phyloP scores from a whole-genome alignment of 2,797 vertebrate genomes.

The Urosaurus nigricauda region DNA sequence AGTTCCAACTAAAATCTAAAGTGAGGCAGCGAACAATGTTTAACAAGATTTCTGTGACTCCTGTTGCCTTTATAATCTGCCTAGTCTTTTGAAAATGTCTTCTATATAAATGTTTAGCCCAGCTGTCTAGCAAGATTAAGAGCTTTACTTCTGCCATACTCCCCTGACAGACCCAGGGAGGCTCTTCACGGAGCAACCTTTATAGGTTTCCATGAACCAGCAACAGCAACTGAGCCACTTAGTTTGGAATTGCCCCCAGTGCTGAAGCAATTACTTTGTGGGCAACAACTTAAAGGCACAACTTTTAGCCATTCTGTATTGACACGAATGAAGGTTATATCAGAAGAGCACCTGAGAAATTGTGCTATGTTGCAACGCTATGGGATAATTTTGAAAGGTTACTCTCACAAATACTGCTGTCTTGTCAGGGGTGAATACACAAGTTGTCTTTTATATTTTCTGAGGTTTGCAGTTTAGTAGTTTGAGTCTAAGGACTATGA shows the following conservation, averaged over 20 bases:
- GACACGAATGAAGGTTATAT: background rate
- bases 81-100: conserved; percentile 76
- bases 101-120: conserved; percentile 74
- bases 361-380: background rate
- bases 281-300: background rate
- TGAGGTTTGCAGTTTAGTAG: conserved; percentile 14
- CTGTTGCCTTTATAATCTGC: conserved; percentile 75
- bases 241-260: background rate
- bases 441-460: conserved; percentile 35
- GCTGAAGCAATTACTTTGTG: conserved; percentile 32
- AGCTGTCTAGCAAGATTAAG: conserved; percentile 76
- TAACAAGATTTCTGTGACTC: conserved; percentile 78
- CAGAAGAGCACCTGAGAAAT: background rate
- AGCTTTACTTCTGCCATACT: conserved; percentile 71
- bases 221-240: conserved; percentile 27
- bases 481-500: no score
- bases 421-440: background rate
- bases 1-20: conserved; percentile 76
- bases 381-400: conserved; percentile 2
- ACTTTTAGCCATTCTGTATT: background rate
- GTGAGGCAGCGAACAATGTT: conserved; percentile 73
- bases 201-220: conserved; percentile 59
- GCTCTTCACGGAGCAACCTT: conserved; percentile 63
- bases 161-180: background rate
- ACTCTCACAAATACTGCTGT: conserved; percentile 24